Percentiles rank a stretch among this genome's conserved stretches.
These are phyloP conservation scores for Maniola jurtina DNA, from an alignment of 1,140 invertebrate species.

Conservation along the genomic window DNA sequence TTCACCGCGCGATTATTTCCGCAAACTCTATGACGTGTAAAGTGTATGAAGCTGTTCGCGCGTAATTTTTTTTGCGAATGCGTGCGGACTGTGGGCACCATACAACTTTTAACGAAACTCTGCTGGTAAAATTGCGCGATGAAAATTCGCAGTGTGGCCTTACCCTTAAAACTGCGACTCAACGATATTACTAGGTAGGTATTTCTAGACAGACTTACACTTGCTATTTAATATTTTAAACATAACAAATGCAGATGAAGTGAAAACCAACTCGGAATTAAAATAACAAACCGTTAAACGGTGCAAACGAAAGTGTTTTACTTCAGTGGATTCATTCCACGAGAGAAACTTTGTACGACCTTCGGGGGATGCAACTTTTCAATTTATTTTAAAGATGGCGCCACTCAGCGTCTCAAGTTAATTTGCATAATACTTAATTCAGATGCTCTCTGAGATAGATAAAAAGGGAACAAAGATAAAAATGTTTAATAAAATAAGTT, in stretches of 20 bases:
- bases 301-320: constrained; percentile 70
- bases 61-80: no score
- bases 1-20: no score
- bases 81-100: no score
- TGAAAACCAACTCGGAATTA: constrained; percentile 24
- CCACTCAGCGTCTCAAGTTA: constrained; percentile 53
- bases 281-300: constrained; percentile 37
- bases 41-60: no score
- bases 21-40: no score
- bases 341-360: constrained; percentile 71
- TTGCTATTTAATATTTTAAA: not conserved
- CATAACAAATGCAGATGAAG: constrained; percentile 15
- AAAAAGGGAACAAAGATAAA: constrained; percentile 15
- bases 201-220: no score
- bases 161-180: no score
- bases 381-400: constrained; percentile 60
- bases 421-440: constrained; percentile 62
- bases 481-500: constrained; percentile 1
- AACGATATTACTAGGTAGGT: no score
- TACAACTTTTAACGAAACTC: no score
- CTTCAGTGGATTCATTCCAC: constrained; percentile 65
- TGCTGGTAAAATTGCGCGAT: no score
- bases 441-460: constrained; percentile 24
- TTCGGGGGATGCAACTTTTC: constrained; percentile 67
- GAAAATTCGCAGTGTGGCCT: no score